Conservation (phyloP, 2,888 invertebrate species). For the Argyresthia albistria region DNA sequence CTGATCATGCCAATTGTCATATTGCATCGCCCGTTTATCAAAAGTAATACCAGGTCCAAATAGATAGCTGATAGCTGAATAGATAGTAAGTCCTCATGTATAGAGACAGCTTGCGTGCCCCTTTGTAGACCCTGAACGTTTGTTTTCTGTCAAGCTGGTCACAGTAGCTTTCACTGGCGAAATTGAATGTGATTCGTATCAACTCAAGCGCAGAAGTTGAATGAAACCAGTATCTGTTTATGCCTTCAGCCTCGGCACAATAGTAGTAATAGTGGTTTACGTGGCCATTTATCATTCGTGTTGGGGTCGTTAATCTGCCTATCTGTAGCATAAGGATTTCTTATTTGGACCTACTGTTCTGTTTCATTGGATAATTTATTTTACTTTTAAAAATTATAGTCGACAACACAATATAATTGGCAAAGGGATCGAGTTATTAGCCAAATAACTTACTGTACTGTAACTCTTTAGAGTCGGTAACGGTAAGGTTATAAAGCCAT, state of each 20-base stretch:
- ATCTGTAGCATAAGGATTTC: neutral
- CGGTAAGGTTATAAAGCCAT: no score
- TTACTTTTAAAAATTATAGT: no score
- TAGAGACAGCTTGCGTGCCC: slow-evolving; percentile 2
- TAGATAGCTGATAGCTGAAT: no score
- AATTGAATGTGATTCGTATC: slow-evolving; percentile 24
- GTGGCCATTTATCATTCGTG: neutral
- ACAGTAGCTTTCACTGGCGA: slow-evolving; percentile 27
- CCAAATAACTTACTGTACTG: no score
- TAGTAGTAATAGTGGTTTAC: neutral
- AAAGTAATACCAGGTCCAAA: no score
- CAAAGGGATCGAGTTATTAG: no score
- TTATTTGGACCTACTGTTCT: neutral
- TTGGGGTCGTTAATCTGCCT: neutral
- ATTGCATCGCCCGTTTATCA: no score
- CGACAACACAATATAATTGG: no score
- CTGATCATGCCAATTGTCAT: no score
- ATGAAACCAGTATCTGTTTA: slow-evolving; percentile 1
- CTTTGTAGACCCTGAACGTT: slow-evolving; percentile 8
- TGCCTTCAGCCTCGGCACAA: neutral
- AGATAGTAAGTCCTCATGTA: neutral
- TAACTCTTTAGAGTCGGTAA: no score
- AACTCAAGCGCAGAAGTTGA: slow-evolving; percentile 8
- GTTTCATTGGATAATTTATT: no score
- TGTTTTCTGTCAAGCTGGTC: slow-evolving; percentile 8